phyloP scores from a whole-genome alignment of 2,888 invertebrate species.

The Dicyrtoma fusca region DNA sequence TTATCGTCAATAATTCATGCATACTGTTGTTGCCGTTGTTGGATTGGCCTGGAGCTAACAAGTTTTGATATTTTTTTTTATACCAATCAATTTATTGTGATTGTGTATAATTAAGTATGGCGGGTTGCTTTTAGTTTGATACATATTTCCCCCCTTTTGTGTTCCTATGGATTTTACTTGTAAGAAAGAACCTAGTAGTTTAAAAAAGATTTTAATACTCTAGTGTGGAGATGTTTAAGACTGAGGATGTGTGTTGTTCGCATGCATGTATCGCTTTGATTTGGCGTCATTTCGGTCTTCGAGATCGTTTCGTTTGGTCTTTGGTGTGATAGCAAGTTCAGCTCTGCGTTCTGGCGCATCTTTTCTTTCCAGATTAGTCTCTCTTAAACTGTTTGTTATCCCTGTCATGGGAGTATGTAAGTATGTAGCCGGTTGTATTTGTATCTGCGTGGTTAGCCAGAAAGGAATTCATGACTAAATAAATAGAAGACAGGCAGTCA shows the following conservation, averaged over 20 bases:
- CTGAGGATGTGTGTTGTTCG: not conserved
- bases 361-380: not conserved
- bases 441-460: not conserved
- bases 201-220: slow-evolving; percentile 9
- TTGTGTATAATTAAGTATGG: slow-evolving; percentile 17
- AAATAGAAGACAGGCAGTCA: not conserved
- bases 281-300: too few species aligned
- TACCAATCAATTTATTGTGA: slow-evolving; percentile 22
- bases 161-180: too few species aligned
- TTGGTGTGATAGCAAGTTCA: slow-evolving; percentile 2
- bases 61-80: not conserved
- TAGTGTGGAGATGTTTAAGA: not conserved
- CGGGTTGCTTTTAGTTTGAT: slow-evolving; percentile 17
- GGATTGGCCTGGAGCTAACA: slow-evolving; percentile 1
- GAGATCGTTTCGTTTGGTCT: too few species aligned
- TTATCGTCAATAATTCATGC: slow-evolving; percentile 24
- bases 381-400: not conserved
- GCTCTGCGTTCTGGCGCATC: too few species aligned
- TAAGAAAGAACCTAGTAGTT: not conserved
- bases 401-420: not conserved
- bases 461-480: slow-evolving; percentile 14
- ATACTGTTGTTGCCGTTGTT: too few species aligned
- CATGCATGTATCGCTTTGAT: slow-evolving; percentile 2
- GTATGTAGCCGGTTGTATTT: too few species aligned
- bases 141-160: slow-evolving; percentile 1